phyloP scores from a whole-genome alignment of 35 echinoderm and acorn worm genomes.

The Ophiothrix spiculata region DNA sequence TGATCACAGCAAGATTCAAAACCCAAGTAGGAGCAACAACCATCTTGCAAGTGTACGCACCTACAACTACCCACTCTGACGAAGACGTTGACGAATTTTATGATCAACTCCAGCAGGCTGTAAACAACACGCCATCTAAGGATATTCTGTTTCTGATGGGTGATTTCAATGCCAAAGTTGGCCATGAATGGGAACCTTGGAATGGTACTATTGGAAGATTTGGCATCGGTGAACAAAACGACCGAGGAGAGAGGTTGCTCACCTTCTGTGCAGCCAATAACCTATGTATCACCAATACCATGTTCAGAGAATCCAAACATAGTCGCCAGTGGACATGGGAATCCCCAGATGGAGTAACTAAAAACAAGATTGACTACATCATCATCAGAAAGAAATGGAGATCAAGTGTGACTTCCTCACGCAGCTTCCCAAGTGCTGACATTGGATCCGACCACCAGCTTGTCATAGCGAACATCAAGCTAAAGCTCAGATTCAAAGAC shows the following conservation, averaged over 20 bases:
- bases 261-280: slow-evolving; percentile 50
- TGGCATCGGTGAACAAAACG: slow-evolving; percentile 30
- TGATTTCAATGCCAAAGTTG: slow-evolving; percentile 38
- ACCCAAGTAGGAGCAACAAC: too few relatives aligned
- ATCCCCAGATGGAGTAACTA: slow-evolving; percentile 42
- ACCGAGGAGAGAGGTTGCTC: slow-evolving; percentile 52
- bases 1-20: too few relatives aligned
- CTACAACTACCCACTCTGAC: too few relatives aligned
- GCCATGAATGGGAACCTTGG: slow-evolving; percentile 23
- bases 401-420: slow-evolving; percentile 20
- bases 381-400: slow-evolving; percentile 57
- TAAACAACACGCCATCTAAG: slow-evolving; percentile 22
- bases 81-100: too few relatives aligned
- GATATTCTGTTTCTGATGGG: slow-evolving; percentile 46
- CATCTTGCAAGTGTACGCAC: too few relatives aligned
- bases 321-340: slow-evolving; percentile 63
- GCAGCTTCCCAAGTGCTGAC: slow-evolving; percentile 31
- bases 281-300: slow-evolving; percentile 47
- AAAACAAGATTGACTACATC: slow-evolving; percentile 60
- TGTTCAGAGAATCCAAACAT: slow-evolving; percentile 23
- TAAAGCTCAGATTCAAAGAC: slow-evolving; percentile 34
- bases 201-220: not conserved
- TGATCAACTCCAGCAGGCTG: too few relatives aligned
- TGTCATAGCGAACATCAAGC: slow-evolving; percentile 31
- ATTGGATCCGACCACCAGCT: slow-evolving; percentile 40